Percentiles rank a stretch among this genome's conserved stretches.
These are phyloP conservation scores for Drosophila orosa DNA, from an alignment of 1,140 invertebrate species.

Conservation along the genomic window DNA sequence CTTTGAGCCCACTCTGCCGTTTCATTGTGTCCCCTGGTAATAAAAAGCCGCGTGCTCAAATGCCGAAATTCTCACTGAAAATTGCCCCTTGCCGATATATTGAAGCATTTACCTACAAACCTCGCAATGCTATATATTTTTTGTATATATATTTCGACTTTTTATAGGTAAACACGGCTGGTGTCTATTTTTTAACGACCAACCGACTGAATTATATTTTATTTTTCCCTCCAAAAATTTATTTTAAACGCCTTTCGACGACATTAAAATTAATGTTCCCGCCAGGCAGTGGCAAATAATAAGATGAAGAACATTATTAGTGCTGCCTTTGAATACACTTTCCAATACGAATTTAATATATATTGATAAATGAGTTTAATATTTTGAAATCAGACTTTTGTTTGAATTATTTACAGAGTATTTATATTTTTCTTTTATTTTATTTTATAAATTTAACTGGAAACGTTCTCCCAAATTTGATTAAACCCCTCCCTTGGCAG, in stretches of 20 bases:
- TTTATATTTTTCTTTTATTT: neutral
- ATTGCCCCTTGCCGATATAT: slow-evolving; percentile 13
- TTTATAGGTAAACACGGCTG: slow-evolving; percentile 52
- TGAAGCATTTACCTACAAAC: slow-evolving; percentile 25
- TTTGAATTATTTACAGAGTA: neutral
- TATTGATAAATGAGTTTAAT: neutral
- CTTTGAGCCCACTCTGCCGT: slow-evolving; percentile 26
- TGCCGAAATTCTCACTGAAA: slow-evolving; percentile 27
- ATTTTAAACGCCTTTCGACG: slow-evolving; percentile 49
- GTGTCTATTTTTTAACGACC: slow-evolving; percentile 53
- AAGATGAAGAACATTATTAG: neutral
- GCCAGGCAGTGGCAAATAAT: slow-evolving; percentile 17
- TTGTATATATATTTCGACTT: slow-evolving; percentile 1
- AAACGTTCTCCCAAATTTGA: neutral
- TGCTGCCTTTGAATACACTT: slow-evolving; percentile 12
- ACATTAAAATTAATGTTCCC: slow-evolving; percentile 47
- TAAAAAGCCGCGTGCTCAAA: slow-evolving; percentile 43
- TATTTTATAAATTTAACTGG: neutral
- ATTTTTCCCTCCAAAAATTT: slow-evolving; percentile 36
- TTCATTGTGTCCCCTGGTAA: slow-evolving; percentile 40
- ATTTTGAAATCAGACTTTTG: neutral
- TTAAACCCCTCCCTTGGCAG: neutral
- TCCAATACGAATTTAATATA: neutral
- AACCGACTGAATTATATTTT: slow-evolving; percentile 42
- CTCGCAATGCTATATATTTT: slow-evolving; percentile 16